These are phyloP conservation scores for Petaurus breviceps DNA, from an alignment of 2,113 vertebrate species.

Conservation along the genomic window DNA sequence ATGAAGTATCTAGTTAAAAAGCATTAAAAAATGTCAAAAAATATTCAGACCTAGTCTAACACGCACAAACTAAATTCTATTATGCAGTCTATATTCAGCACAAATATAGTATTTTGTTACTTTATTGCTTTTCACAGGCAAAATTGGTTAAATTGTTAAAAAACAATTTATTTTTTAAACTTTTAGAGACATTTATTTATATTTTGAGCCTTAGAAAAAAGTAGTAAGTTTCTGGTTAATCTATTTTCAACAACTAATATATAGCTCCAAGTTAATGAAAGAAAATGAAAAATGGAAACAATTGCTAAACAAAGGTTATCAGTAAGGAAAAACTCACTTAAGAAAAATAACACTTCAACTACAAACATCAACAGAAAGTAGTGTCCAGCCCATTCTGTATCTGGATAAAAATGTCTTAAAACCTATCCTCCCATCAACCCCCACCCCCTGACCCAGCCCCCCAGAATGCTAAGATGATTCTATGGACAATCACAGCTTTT, in stretches of 20 bases:
- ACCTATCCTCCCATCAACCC: neutral
- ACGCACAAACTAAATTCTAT: neutral
- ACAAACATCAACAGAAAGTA: neutral
- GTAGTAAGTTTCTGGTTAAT: neutral
- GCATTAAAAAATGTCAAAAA: neutral
- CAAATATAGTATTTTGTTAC: neutral
- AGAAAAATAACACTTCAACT: neutral
- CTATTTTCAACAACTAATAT: neutral
- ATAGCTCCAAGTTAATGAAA: neutral
- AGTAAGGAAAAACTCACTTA: neutral
- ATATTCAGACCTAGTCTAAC: neutral
- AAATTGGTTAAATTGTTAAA: neutral
- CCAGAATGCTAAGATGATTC: neutral
- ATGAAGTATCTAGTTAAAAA: neutral
- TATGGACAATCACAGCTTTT: neutral
- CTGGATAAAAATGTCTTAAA: neutral
- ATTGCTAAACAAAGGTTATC: neutral
- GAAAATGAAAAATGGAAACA: neutral
- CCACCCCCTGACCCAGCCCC: neutral
- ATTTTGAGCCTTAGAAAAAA: neutral
- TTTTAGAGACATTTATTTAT: neutral
- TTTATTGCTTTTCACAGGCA: neutral
- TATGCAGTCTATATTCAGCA: neutral
- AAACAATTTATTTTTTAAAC: neutral
- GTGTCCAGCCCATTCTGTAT: neutral